phyloP scores from a whole-genome alignment of 2,113 vertebrate genomes.

The Charadrius vociferus region DNA sequence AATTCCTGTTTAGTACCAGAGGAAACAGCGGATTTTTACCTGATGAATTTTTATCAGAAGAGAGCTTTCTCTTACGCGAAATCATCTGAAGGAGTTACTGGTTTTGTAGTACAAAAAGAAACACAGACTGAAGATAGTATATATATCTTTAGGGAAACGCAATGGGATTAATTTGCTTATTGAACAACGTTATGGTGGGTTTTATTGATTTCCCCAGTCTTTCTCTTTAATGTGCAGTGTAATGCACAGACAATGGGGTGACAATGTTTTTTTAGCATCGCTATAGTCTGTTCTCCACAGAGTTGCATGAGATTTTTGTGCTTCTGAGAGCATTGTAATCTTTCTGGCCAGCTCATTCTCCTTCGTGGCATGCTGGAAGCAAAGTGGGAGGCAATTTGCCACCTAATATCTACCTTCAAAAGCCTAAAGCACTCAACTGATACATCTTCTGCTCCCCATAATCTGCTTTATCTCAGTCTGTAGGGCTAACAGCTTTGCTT shows the following conservation, averaged over 20 bases:
- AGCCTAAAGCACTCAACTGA: background rate
- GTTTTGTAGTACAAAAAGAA: background rate
- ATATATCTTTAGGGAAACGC: background rate
- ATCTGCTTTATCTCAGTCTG: background rate
- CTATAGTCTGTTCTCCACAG: background rate
- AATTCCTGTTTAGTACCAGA: background rate
- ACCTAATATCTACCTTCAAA: background rate
- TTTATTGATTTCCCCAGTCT: background rate
- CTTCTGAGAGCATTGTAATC: background rate
- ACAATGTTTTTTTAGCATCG: background rate
- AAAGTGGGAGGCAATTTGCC: slow-evolving; percentile 35
- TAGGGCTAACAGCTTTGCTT: background rate
- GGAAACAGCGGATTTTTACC: background rate
- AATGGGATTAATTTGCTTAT: background rate
- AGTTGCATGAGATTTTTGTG: background rate
- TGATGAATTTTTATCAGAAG: background rate
- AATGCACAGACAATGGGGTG: background rate
- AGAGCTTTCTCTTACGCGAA: background rate
- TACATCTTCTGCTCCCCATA: background rate
- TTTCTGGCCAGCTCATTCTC: background rate
- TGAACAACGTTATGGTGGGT: background rate
- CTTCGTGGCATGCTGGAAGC: background rate
- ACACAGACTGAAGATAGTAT: background rate
- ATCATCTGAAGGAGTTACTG: background rate
- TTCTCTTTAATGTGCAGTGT: background rate